These are phyloP conservation scores for Casuarius casuarius DNA, from an alignment of 2,113 vertebrate species.

Conservation along the genomic window DNA sequence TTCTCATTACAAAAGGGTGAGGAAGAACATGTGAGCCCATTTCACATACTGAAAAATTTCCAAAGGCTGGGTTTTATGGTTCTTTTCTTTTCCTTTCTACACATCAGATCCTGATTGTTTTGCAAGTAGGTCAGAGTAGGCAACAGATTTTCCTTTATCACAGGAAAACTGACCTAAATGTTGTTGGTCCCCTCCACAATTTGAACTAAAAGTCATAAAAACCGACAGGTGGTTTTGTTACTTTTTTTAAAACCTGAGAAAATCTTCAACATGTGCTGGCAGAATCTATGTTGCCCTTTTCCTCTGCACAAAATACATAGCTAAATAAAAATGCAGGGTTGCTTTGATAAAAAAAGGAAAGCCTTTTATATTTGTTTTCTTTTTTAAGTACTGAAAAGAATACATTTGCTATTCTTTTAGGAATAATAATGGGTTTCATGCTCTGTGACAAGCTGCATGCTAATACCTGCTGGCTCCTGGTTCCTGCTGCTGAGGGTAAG, in stretches of 20 bases:
- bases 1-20: not conserved
- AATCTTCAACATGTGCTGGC: not conserved
- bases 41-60: not conserved
- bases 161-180: not conserved
- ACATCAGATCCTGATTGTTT: not conserved
- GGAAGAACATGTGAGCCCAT: not conserved
- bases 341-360: not conserved
- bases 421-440: not conserved
- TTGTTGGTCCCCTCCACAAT: not conserved
- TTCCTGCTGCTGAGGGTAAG: not conserved
- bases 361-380: not conserved
- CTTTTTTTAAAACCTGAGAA: not conserved
- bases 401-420: not conserved
- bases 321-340: not conserved
- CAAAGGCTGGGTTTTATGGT: not conserved
- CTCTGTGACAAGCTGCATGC: not conserved
- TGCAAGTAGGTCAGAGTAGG: not conserved
- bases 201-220: not conserved
- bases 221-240: not conserved
- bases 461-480: not conserved
- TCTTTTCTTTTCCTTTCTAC: not conserved
- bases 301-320: not conserved
- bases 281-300: not conserved
- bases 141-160: not conserved
- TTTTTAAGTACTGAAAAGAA: not conserved